phyloP scores from a whole-genome alignment of 2,113 vertebrate species.

The Numida meleagris region DNA sequence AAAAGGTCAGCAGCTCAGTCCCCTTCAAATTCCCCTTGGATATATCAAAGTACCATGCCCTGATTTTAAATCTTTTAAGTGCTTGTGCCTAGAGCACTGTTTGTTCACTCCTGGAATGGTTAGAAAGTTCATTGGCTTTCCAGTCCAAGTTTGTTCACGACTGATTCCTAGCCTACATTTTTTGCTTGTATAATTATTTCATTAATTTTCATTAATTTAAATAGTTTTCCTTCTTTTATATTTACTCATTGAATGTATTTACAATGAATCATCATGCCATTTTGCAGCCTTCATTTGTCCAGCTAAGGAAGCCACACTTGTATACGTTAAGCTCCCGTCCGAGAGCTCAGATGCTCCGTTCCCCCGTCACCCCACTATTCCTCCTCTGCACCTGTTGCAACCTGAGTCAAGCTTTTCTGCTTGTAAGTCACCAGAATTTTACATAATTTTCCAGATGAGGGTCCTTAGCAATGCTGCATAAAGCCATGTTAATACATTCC shows the following conservation, averaged over 20 bases:
- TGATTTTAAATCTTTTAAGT: not conserved
- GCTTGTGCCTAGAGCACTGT: not conserved
- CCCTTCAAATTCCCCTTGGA: not conserved
- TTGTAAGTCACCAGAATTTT: not conserved
- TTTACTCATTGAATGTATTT: not conserved
- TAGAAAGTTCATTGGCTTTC: not conserved
- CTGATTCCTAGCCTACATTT: not conserved
- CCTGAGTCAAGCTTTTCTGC: slow-evolving; percentile 31
- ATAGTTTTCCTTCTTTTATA: not conserved
- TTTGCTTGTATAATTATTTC: not conserved
- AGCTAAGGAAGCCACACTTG: not conserved
- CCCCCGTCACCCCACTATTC: not conserved
- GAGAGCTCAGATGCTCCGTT: not conserved
- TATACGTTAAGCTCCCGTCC: not conserved
- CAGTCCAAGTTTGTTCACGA: not conserved
- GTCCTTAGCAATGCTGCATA: not conserved
- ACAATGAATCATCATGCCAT: rapidly evolving
- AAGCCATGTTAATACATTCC: slow-evolving; percentile 2
- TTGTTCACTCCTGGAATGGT: not conserved
- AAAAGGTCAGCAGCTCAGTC: not conserved
- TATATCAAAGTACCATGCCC: not conserved
- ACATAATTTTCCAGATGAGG: slow-evolving; percentile 1
- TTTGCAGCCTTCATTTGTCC: not conserved
- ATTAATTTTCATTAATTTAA: not conserved
- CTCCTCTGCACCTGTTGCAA: not conserved